Base-by-base conservation (phyloP, 2,797 vertebrate species). In the Amblyraja radiata region DNA sequence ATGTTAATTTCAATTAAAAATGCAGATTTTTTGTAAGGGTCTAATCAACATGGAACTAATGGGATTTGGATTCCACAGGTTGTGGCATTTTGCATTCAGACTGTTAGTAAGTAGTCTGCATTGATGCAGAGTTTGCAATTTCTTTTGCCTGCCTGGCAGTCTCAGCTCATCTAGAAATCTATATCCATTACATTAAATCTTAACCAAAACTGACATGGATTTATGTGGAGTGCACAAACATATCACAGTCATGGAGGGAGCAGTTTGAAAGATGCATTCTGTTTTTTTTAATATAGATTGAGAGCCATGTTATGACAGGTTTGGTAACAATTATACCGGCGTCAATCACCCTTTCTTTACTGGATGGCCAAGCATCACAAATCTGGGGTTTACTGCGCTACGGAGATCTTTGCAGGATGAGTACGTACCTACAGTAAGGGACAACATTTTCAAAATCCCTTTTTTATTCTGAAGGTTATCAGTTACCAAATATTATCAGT, bases 1-100 rank as follows among this genome's bases (percentile, higher is more conserved):
- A 71, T 92, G 90, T 76, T 92, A 92, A 92, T 92, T 92, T 92
- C 90, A 92, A 92, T 92, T 92, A 92, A 92, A 74, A 92, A 92
- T 92, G 90, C 90, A 92, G 71, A 92, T 92, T 73, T 46, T 46
- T 92, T 92, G 54, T 73, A 92, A 92, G 71, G 90, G 71, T 76
- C 90, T 46, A 92, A 92, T 74, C 90, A 92, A 74, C 90, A 74
- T 54, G 68, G 90, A 54, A 46, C 90, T 92, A 46, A 46, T 54
- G 90, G 90, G 90, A 92, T 92, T 74, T 54, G 68, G 90, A 74
- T 91, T 74, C 68, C 39, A 46, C 90, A 92, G 90, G 90, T 92
- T 92, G 90, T 92, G 90, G 68, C 71, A 92, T 92, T 92, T 92
- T 92, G 84, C 65, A n/a, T 74, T 74, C 90, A 92, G 90, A 39